Percentiles rank a stretch among this genome's conserved stretches.
phyloP scores from a whole-genome alignment of 1,140 invertebrate genomes.

The Brachionus angularis region DNA sequence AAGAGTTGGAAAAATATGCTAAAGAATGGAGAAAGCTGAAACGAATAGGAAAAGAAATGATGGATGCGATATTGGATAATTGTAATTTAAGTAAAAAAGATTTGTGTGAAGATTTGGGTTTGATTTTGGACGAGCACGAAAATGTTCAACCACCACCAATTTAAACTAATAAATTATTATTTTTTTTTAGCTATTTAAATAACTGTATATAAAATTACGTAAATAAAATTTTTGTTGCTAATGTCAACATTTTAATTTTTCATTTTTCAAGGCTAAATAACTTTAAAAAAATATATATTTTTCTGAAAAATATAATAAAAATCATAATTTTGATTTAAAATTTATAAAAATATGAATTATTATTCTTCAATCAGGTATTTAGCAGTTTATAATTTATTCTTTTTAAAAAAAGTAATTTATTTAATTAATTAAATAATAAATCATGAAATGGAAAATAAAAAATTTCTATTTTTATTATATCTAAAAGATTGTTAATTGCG shows the following conservation, averaged over 20 bases:
- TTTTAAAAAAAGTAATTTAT: too few relatives aligned
- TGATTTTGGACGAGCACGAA: constrained; percentile 13
- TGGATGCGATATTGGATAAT: constrained; percentile 34
- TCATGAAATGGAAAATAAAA: too few relatives aligned
- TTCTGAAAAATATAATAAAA: background rate
- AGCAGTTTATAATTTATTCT: too few relatives aligned
- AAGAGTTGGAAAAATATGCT: constrained; percentile 35
- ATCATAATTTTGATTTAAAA: background rate
- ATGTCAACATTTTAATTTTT: too few relatives aligned
- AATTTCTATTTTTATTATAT: background rate
- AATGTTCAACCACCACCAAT: background rate
- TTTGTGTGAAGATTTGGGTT: constrained; percentile 32
- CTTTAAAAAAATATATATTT: too few relatives aligned
- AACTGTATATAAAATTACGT: background rate
- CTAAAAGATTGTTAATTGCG: background rate
- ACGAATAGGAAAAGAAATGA: constrained; percentile 35
- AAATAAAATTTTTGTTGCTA: background rate
- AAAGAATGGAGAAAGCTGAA: background rate
- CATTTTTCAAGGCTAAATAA: too few relatives aligned
- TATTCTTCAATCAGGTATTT: too few relatives aligned
- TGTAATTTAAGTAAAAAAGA: constrained; percentile 42
- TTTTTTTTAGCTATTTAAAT: background rate
- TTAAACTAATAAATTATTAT: background rate
- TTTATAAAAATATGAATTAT: too few relatives aligned
- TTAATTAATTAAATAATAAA: too few relatives aligned